Conservation (phyloP, 2,797 vertebrate species). For the Iguana delicatissima region DNA sequence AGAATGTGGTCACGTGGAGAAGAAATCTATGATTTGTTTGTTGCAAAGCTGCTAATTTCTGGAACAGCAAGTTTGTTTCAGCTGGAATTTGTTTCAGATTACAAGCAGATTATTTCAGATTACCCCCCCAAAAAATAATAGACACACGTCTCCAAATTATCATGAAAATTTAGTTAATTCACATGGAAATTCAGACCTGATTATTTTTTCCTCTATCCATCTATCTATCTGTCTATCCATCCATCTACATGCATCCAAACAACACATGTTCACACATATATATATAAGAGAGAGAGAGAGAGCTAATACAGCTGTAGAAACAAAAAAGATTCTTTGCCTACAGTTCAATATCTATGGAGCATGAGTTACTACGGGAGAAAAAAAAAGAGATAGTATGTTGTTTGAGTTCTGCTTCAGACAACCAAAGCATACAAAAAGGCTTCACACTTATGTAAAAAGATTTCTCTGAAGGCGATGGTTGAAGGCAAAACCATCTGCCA, state of each 20-base stretch:
- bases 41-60: background rate
- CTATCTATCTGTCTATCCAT: background rate
- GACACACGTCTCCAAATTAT: background rate
- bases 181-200: background rate
- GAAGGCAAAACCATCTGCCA: slow-evolving; percentile 18
- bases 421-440: background rate
- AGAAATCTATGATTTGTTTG: too few relatives aligned
- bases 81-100: background rate
- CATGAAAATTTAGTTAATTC: too few relatives aligned
- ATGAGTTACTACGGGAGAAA: background rate
- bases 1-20: background rate
- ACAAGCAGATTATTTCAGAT: background rate
- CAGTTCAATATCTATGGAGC: background rate
- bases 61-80: background rate
- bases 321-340: background rate
- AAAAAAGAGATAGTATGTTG: background rate
- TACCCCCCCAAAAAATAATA: background rate
- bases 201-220: background rate
- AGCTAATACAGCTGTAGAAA: slow-evolving; percentile 10
- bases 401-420: background rate
- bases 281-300: background rate
- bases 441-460: slow-evolving; percentile 13
- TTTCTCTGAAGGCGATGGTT: background rate
- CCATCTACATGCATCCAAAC: too few relatives aligned
- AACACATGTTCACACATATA: background rate